Percentiles rank a stretch among this genome's conserved stretches.
Evolutionary conservation across 2,113 vertebrate genomes (phyloP).

Genomic region (Chaetops frenatus): DNA sequence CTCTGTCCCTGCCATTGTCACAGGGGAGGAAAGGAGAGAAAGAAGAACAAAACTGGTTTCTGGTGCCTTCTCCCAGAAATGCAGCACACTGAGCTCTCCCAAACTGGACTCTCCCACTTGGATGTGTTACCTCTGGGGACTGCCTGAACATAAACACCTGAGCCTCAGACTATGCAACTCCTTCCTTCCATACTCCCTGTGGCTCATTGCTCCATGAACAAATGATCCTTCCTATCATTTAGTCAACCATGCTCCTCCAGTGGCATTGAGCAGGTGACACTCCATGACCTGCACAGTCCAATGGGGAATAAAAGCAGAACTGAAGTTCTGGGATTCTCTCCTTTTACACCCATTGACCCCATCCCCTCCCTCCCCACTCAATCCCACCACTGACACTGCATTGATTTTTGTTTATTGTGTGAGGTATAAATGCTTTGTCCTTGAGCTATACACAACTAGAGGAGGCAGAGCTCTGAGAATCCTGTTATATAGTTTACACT

Average conservation of each 20-base stretch:
- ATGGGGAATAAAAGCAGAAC: not conserved
- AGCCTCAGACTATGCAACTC: not conserved
- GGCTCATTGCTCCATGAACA: not conserved
- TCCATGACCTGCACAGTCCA: not conserved
- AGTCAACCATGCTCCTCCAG: not conserved
- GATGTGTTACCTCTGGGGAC: not conserved
- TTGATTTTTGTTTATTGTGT: not conserved
- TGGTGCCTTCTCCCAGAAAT: not conserved
- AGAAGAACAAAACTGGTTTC: not conserved
- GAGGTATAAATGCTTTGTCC: not conserved
- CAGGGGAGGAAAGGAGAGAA: not conserved
- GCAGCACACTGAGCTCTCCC: not conserved
- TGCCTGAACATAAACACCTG: not conserved
- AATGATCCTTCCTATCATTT: not conserved
- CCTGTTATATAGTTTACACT: not conserved
- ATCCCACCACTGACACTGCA: not conserved
- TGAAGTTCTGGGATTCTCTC: not conserved
- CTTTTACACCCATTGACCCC: not conserved
- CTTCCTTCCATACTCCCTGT: not conserved
- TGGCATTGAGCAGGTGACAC: not conserved
- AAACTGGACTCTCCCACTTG: not conserved
- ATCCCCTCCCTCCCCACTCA: not conserved
- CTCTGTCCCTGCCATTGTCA: fast-evolving
- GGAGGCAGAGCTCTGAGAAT: not conserved
- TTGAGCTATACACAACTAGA: not conserved